A percentile compares a stretch with the other conserved stretches of the same genome.
Evolutionary conservation across 1,140 invertebrate species (phyloP).

Genomic region (Drosophila suzukii): DNA sequence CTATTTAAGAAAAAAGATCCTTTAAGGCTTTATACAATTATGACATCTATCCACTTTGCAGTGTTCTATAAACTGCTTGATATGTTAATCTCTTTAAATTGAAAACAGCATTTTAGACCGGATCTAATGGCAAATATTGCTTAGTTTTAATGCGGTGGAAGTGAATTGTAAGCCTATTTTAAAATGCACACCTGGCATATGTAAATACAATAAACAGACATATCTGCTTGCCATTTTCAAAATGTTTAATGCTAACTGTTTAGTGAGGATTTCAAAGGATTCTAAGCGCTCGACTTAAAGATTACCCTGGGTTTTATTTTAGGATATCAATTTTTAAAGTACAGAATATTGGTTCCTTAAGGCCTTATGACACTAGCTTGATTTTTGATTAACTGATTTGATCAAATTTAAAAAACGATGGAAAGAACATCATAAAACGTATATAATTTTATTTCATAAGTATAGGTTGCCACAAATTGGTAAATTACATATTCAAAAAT

Average conservation of each 20-base stretch:
- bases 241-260: slow-evolving; percentile 1
- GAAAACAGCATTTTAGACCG: background rate
- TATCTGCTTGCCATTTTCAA: background rate
- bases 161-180: background rate
- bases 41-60: background rate
- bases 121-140: background rate
- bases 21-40: too few relatives aligned
- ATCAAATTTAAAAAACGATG: too few relatives aligned
- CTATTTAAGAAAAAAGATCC: background rate
- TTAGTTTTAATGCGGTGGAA: background rate
- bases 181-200: background rate
- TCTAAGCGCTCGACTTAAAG: background rate
- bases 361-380: too few relatives aligned
- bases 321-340: too few relatives aligned
- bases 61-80: background rate
- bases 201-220: background rate
- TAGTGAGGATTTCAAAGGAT: background rate
- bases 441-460: too few relatives aligned
- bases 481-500: too few relatives aligned
- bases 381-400: too few relatives aligned
- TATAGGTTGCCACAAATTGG: too few relatives aligned
- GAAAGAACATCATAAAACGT: too few relatives aligned
- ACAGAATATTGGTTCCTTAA: too few relatives aligned
- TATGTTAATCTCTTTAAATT: background rate
- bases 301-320: background rate